phyloP scores from a whole-genome alignment of 2,113 vertebrate species.

The Passer montanus region DNA sequence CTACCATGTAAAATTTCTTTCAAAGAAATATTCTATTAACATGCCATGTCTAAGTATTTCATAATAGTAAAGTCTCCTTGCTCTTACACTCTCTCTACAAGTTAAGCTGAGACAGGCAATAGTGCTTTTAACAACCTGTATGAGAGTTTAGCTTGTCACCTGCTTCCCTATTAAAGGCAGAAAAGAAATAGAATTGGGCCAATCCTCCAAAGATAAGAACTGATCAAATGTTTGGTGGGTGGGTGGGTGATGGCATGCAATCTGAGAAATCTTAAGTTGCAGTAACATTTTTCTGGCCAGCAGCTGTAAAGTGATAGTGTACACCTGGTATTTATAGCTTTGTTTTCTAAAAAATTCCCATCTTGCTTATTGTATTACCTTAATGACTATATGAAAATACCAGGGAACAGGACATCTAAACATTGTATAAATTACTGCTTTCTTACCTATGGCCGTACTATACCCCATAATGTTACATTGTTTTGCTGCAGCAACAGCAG shows the following conservation, averaged over 20 bases:
- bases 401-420: neutral
- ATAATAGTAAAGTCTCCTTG: neutral
- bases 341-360: neutral
- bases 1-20: neutral
- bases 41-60: neutral
- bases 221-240: neutral
- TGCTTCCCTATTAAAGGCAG: neutral
- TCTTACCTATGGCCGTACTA: neutral
- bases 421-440: neutral
- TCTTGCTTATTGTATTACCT: neutral
- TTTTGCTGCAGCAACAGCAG: neutral
- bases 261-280: neutral
- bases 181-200: neutral
- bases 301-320: neutral
- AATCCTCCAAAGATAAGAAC: neutral
- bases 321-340: neutral
- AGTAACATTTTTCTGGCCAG: neutral
- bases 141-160: neutral
- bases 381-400: neutral
- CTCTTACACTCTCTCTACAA: accelerated
- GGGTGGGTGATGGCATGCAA: accelerated
- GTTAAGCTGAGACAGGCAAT: neutral
- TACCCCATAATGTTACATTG: accelerated
- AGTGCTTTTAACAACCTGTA: neutral
- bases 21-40: neutral